Evolutionary conservation across 1,140 invertebrate species (phyloP).

Genomic region (Drosophila parabipectinata): DNA sequence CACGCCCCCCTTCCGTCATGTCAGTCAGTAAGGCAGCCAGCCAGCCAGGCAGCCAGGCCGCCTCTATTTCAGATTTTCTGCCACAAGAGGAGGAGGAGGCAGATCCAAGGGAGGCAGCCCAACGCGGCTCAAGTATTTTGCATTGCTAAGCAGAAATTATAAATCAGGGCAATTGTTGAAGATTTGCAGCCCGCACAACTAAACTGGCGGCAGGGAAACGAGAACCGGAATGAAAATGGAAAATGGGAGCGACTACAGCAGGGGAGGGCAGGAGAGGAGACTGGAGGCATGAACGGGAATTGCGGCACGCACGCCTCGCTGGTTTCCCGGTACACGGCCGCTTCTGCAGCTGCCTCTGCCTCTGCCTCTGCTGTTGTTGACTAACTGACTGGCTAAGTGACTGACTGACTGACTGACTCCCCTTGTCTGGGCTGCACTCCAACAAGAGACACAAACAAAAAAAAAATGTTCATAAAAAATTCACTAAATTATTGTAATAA

Average conservation of each 20-base stretch:
- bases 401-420: slow-evolving; percentile 40
- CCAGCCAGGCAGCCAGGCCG: background rate
- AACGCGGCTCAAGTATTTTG: slow-evolving; percentile 79
- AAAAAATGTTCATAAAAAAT: background rate
- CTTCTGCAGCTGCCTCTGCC: slow-evolving; percentile 8
- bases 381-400: slow-evolving; percentile 59
- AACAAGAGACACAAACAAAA: slow-evolving; percentile 10
- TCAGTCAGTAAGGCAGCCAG: background rate
- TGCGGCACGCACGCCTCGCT: slow-evolving; percentile 57
- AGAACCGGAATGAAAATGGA: slow-evolving; percentile 39
- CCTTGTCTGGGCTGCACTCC: slow-evolving; percentile 24
- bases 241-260: slow-evolving; percentile 11
- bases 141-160: slow-evolving; percentile 82
- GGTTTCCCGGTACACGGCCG: slow-evolving; percentile 36
- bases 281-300: slow-evolving; percentile 14
- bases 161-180: slow-evolving; percentile 82
- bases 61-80: slow-evolving; percentile 15
- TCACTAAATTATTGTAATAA: slow-evolving; percentile 3
- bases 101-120: slow-evolving; percentile 19
- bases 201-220: slow-evolving; percentile 50
- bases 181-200: slow-evolving; percentile 81
- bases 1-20: slow-evolving; percentile 32
- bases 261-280: background rate
- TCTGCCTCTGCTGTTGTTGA: slow-evolving; percentile 40
- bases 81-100: background rate